These are phyloP conservation scores for Macheiramphus alcinus DNA, from an alignment of 2,113 vertebrate species.

Conservation along the genomic window DNA sequence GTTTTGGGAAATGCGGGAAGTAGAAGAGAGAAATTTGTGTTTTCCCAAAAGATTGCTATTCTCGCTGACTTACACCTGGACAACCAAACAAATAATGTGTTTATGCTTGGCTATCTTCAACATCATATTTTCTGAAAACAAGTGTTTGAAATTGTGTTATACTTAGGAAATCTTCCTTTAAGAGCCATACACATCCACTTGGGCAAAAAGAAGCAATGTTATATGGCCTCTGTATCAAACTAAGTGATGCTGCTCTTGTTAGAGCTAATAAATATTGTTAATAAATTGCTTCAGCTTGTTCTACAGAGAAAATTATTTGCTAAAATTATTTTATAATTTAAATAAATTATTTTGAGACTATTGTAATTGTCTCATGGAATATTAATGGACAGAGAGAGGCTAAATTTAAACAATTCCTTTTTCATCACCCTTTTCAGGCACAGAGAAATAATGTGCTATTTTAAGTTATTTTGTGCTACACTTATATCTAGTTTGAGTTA, in stretches of 20 bases:
- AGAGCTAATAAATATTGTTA: background rate
- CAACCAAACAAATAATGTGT: background rate
- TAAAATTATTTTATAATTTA: conserved; percentile 6
- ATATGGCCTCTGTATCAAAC: background rate
- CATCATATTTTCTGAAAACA: background rate
- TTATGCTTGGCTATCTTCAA: background rate
- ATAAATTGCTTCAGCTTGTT: background rate
- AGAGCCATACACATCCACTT: background rate
- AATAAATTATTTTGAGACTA: background rate
- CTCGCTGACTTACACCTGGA: background rate
- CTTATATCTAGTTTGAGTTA: background rate
- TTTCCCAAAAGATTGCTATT: background rate
- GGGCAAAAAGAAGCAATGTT: background rate
- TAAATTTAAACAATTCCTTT: background rate
- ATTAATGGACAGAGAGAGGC: background rate
- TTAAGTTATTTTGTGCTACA: background rate
- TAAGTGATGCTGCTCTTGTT: background rate
- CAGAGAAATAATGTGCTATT: background rate
- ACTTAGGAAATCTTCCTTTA: background rate
- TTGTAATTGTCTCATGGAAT: background rate
- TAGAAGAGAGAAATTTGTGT: background rate
- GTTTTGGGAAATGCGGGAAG: background rate
- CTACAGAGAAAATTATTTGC: background rate
- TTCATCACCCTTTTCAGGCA: background rate
- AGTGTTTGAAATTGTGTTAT: background rate